Evolutionary conservation across 2,888 invertebrate genomes (phyloP).

Genomic region (Lasioglossum calceatum): DNA sequence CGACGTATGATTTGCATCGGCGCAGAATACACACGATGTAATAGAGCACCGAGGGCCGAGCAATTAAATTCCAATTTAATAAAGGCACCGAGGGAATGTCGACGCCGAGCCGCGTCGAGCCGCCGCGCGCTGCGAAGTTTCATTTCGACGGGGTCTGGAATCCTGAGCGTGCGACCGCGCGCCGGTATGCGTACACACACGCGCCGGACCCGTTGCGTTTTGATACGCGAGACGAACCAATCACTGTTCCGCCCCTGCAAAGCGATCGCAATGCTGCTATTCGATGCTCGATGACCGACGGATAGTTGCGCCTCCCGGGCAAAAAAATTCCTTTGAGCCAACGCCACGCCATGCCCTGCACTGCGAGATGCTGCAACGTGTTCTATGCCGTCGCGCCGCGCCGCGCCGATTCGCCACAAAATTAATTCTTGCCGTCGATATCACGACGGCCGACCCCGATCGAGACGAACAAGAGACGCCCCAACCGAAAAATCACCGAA

Average conservation of each 20-base stretch:
- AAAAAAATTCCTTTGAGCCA: constrained; percentile 68
- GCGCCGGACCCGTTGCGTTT: constrained; percentile 65
- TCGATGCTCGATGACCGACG: constrained; percentile 60
- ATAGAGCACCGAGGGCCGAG: constrained; percentile 71
- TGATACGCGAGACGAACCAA: constrained; percentile 72
- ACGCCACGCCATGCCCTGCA: not conserved
- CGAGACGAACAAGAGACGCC: not conserved
- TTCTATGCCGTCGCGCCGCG: not conserved
- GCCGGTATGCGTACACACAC: constrained; percentile 62
- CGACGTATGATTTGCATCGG: constrained; percentile 70
- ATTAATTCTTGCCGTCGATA: not conserved
- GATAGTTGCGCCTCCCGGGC: constrained; percentile 47
- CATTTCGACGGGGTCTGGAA: constrained; percentile 73
- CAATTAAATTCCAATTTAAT: constrained; percentile 81
- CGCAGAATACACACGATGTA: constrained; percentile 67
- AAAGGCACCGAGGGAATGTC: constrained; percentile 76
- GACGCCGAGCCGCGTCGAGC: constrained; percentile 55
- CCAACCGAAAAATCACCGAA: not conserved
- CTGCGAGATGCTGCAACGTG: not conserved
- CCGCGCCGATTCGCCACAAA: not conserved
- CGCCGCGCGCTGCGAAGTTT: constrained; percentile 66
- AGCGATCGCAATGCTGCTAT: constrained; percentile 68
- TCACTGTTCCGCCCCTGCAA: constrained; percentile 61
- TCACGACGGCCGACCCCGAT: not conserved
- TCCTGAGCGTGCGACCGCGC: constrained; percentile 71